Percentiles rank a stretch among this genome's conserved stretches.
These are phyloP conservation scores for Murina feae DNA, from an alignment of 2,113 vertebrate species.

Conservation along the genomic window DNA sequence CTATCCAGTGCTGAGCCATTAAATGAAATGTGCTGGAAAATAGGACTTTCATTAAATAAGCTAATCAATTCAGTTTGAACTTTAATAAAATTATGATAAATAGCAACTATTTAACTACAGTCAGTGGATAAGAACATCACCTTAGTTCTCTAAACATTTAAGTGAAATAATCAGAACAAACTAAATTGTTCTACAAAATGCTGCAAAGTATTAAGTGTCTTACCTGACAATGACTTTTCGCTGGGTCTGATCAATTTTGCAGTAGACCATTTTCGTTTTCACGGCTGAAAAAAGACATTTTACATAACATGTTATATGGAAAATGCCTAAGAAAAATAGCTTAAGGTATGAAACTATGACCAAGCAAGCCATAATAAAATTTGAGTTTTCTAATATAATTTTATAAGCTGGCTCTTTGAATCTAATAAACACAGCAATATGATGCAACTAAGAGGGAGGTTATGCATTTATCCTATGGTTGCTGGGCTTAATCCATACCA, in stretches of 20 bases:
- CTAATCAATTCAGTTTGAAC: conserved; percentile 87
- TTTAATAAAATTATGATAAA: conserved; percentile 93
- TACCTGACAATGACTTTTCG: conserved; percentile 97
- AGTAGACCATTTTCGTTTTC: conserved; percentile 99
- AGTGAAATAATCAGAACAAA: conserved; percentile 78
- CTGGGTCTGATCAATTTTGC: conserved; percentile 99
- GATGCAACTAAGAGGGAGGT: conserved; percentile 45
- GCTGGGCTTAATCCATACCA: conserved; percentile 36
- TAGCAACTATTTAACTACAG: conserved; percentile 85
- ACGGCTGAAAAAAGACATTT: conserved; percentile 87
- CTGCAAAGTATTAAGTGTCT: conserved; percentile 75
- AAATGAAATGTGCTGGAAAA: conserved; percentile 93
- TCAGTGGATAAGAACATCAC: conserved; percentile 78
- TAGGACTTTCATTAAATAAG: conserved; percentile 90
- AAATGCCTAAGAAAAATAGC: conserved; percentile 11
- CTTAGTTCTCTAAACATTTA: conserved; percentile 78
- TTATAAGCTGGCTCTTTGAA: conserved; percentile 48
- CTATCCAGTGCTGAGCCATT: conserved; percentile 85
- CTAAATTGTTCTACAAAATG: conserved; percentile 72
- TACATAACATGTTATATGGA: conserved; percentile 39
- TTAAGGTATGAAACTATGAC: conserved; percentile 22
- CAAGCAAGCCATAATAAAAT: not conserved
- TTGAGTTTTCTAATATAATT: not conserved
- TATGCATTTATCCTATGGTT: conserved; percentile 31
- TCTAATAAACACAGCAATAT: conserved; percentile 46